Conservation (phyloP, 2,797 vertebrate species). For the Podargus strigoides region DNA sequence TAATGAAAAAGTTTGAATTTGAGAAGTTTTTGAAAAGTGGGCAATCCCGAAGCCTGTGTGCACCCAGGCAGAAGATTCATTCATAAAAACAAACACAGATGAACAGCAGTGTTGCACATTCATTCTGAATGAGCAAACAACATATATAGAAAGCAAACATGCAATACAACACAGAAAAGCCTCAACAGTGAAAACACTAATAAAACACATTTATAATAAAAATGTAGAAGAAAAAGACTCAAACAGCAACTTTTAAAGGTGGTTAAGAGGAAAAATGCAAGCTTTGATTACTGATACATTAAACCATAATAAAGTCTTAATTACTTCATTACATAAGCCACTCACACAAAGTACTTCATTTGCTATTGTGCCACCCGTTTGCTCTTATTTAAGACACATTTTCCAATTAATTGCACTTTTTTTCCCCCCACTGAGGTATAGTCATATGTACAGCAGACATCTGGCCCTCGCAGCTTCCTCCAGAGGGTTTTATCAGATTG, state of each 20-base stretch:
- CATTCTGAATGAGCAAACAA: neutral
- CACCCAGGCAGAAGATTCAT: neutral
- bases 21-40: neutral
- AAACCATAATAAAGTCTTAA: neutral
- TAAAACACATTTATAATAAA: neutral
- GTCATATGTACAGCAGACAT: neutral
- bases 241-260: neutral
- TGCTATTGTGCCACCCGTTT: neutral
- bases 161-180: neutral
- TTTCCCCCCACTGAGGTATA: fast-evolving
- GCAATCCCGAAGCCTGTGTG: neutral
- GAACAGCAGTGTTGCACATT: neutral
- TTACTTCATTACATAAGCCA: neutral
- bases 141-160: neutral
- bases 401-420: neutral
- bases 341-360: neutral
- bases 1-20: neutral
- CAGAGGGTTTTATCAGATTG: neutral
- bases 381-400: conserved; percentile 9
- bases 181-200: neutral
- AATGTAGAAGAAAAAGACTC: neutral
- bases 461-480: neutral
- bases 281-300: neutral
- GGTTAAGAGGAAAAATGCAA: neutral
- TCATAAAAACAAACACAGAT: neutral